Evolutionary conservation across 1,140 invertebrate genomes (phyloP), one percentile per base, ranked within the genome.

Genomic region (Conus betulinus): DNA sequence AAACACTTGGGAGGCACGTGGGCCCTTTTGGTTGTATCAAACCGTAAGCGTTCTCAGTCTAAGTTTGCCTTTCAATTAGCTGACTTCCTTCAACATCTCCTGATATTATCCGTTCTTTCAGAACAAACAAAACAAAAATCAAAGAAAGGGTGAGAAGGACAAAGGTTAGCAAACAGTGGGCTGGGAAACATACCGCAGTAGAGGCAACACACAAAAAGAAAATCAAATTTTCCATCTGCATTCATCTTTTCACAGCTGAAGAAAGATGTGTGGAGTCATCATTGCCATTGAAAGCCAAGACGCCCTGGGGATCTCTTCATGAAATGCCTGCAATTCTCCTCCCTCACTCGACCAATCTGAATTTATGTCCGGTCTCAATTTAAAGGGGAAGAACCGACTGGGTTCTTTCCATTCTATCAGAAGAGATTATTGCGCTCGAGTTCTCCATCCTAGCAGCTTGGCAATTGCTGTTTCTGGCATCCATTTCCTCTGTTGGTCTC

Each of bases 331-430:
- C 82, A 55, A 84, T 60, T 67, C 82, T 84, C n/a, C 27, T 23
- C 15, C 85, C 85, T 17, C 71, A 15, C 74, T 25, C 74, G 23
- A 27, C 71, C 85, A 87, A 87, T 87, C 85, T 57, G 85, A 87
- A 79, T 79, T 87, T 74, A 87, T 87, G 79, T 87, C 85, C 85
- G 51, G 51, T 57, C n/a, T 15, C 85, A 78, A 87, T 87, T 78
- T 74, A 87, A 87, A 87, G 85, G 52, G 74, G 74, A 87, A 79
- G 85, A 74, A 87, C 51, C 39, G 79, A 81, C 79, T 23, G 10
- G 39, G 51, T 17, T 23, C 79, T 81, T 81, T 81, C 79, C 79
- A 51, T 51, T 81, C 17, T 53, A 51, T 53, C 79, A 81, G 53
- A 55, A 51, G 39, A 81, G 79, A 81, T 81, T 81, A 81, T 81